Evolutionary conservation across 1,140 invertebrate species (phyloP).

Genomic region (Eueides isabella): DNA sequence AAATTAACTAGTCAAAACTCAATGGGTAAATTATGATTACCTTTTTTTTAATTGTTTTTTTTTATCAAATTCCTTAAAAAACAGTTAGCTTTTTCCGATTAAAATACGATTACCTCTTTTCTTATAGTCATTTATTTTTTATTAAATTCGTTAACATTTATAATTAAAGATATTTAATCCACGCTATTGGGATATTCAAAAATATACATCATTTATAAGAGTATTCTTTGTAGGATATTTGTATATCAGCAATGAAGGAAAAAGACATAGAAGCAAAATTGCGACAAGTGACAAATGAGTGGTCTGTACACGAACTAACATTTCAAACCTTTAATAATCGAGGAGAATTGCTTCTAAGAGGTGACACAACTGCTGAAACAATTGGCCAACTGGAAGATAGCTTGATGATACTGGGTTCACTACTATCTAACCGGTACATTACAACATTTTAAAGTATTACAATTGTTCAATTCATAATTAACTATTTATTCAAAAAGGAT

Average conservation of each 20-base stretch:
- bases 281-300: slow-evolving; percentile 96
- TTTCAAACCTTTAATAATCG: slow-evolving; percentile 98
- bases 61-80: no score
- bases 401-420: slow-evolving; percentile 96
- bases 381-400: slow-evolving; percentile 97
- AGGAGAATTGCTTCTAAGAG: slow-evolving; percentile 94
- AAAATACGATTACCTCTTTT: no score
- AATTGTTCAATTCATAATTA: background rate
- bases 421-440: slow-evolving; percentile 92
- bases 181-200: no score
- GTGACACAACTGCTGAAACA: slow-evolving; percentile 97
- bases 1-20: no score
- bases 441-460: background rate
- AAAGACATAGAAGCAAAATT: slow-evolving; percentile 98
- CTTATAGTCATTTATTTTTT: no score
- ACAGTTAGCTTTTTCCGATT: no score
- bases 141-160: no score
- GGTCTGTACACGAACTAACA: slow-evolving; percentile 95
- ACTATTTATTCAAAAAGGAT: background rate
- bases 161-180: no score
- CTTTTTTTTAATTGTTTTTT: no score
- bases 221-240: slow-evolving; percentile 89
- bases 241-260: slow-evolving; percentile 98
- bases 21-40: no score
- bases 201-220: no score